These are phyloP conservation scores for Chalcosyrphus nemorum DNA, from an alignment of 2,888 invertebrate genomes.

Conservation along the genomic window DNA sequence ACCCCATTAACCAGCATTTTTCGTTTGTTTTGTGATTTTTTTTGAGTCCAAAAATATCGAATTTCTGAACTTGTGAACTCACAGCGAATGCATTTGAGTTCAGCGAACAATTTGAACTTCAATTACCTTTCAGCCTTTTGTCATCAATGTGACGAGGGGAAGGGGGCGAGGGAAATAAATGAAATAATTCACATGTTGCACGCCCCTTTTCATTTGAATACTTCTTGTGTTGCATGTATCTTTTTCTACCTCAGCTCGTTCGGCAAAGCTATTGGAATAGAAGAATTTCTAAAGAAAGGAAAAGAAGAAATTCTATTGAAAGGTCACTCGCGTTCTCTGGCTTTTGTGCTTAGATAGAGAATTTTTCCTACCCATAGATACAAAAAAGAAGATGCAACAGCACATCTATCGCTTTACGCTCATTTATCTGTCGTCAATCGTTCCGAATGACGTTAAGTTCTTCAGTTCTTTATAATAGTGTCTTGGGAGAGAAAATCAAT, in stretches of 20 bases:
- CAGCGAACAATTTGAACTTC: constrained; percentile 58
- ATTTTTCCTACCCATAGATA: constrained; percentile 10
- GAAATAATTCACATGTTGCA: constrained; percentile 42
- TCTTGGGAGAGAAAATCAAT: constrained; percentile 37
- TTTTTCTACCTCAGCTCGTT: neutral
- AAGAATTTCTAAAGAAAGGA: constrained; percentile 47
- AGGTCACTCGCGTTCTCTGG: constrained; percentile 27
- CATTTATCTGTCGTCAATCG: constrained; percentile 41
- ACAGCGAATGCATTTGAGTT: constrained; percentile 7
- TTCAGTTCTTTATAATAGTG: constrained; percentile 17
- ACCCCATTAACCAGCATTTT: neutral
- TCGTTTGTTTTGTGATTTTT: no score
- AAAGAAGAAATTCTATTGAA: constrained; percentile 63
- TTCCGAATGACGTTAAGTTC: constrained; percentile 46
- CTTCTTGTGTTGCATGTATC: neutral
- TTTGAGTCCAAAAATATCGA: constrained; percentile 31
- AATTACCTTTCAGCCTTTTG: constrained; percentile 52
- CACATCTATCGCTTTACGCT: constrained; percentile 16
- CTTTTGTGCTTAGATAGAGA: no score
- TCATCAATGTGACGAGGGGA: constrained; percentile 36
- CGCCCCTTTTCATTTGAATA: neutral
- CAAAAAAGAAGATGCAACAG: neutral
- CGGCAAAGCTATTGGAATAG: constrained; percentile 22
- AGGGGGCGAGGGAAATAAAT: constrained; percentile 43
- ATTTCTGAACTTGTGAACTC: constrained; percentile 40